A percentile compares a stretch with the other conserved stretches of the same genome.
phyloP scores from a whole-genome alignment of 2,113 vertebrate species.

The Chamaea fasciata region DNA sequence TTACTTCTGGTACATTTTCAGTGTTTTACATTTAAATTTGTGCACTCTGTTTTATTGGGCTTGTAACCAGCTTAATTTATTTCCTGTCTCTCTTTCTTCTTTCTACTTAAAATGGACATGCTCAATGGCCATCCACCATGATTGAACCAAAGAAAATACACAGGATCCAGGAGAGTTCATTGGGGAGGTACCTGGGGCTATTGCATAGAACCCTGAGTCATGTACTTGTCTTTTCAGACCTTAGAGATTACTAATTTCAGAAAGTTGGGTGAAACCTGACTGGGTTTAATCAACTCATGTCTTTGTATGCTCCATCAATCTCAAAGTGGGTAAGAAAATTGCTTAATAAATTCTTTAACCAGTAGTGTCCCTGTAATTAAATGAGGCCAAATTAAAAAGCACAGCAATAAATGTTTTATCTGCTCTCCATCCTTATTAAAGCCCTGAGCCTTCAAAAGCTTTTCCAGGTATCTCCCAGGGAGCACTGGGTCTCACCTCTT shows the following conservation, averaged over 20 bases:
- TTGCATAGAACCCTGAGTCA: background rate
- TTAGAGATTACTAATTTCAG: background rate
- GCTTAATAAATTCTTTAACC: constrained; percentile 13
- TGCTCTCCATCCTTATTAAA: background rate
- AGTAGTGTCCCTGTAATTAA: background rate
- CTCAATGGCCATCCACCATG: background rate
- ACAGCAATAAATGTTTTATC: background rate
- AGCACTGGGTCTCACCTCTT: background rate
- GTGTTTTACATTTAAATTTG: constrained; percentile 19
- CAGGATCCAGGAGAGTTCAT: background rate
- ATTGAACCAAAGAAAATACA: background rate
- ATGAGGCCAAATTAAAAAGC: background rate
- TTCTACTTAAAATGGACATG: background rate
- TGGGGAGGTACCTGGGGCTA: background rate
- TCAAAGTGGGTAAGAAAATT: constrained; percentile 26
- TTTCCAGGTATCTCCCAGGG: background rate
- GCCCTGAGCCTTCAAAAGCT: background rate
- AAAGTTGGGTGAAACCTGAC: background rate
- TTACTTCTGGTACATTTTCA: constrained; percentile 56
- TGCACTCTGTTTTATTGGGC: background rate
- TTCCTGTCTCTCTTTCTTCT: background rate
- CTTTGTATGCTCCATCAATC: background rate
- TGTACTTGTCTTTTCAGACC: background rate
- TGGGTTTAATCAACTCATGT: background rate
- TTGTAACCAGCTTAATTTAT: background rate